phyloP scores from a whole-genome alignment of 2,113 vertebrate genomes.

The Melanerpes aurifrons region DNA sequence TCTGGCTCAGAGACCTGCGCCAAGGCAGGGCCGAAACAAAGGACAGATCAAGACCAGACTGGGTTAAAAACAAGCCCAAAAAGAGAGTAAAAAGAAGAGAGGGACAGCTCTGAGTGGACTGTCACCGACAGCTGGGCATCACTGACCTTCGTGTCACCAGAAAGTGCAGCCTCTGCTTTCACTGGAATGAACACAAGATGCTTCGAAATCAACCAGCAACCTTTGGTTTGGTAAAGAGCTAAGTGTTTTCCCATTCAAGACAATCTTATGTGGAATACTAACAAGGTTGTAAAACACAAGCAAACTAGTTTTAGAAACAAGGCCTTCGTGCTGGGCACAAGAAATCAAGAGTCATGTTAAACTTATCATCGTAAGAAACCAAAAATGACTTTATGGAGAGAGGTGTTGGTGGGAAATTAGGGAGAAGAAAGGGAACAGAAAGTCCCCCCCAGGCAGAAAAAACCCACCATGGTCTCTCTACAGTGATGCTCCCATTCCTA shows the following conservation, averaged over 20 bases:
- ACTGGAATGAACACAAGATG: slow-evolving; percentile 78
- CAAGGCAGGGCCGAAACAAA: slow-evolving; percentile 33
- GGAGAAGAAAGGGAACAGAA: slow-evolving; percentile 10
- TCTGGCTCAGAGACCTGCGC: slow-evolving; percentile 52
- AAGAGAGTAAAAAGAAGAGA: slow-evolving; percentile 35
- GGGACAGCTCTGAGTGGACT: slow-evolving; percentile 68
- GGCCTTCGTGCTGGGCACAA: slow-evolving; percentile 75
- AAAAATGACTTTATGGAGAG: slow-evolving; percentile 40
- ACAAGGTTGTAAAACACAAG: slow-evolving; percentile 75
- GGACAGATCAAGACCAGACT: slow-evolving; percentile 50
- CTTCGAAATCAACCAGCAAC: slow-evolving; percentile 77
- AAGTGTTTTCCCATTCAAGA: slow-evolving; percentile 75
- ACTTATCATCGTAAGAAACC: slow-evolving; percentile 57
- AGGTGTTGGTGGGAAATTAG: background rate
- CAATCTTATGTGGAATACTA: slow-evolving; percentile 73
- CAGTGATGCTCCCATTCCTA: background rate
- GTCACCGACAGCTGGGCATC: slow-evolving; percentile 57
- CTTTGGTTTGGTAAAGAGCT: slow-evolving; percentile 83
- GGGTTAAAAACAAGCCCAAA: slow-evolving; percentile 61
- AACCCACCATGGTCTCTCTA: background rate
- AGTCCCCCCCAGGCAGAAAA: background rate
- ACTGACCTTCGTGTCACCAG: slow-evolving; percentile 73
- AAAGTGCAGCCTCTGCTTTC: slow-evolving; percentile 77
- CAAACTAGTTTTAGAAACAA: slow-evolving; percentile 72
- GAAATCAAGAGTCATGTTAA: slow-evolving; percentile 71